Percentiles rank a stretch among this genome's conserved stretches.
These are phyloP conservation scores for Mormyrops attenuatus DNA, from an alignment of 2,797 vertebrate genomes.

Conservation along the genomic window DNA sequence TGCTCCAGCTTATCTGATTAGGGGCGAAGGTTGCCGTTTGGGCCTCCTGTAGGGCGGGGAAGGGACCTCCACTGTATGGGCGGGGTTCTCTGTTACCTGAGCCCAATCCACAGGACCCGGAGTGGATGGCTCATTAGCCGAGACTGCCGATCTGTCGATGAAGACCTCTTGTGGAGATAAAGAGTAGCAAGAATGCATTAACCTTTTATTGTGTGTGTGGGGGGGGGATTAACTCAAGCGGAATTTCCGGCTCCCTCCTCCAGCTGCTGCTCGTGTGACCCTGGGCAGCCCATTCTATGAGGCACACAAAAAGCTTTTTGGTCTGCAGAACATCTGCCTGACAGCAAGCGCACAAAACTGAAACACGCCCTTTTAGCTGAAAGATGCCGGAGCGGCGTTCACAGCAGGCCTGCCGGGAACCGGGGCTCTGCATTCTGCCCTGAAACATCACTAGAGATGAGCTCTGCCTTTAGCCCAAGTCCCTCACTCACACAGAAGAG, in stretches of 20 bases:
- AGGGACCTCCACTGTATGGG: background rate
- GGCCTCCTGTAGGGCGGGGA: background rate
- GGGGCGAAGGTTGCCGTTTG: background rate
- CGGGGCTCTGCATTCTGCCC: background rate
- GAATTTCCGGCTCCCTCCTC: background rate
- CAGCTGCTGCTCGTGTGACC: background rate
- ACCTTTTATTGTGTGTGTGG: constrained; percentile 19
- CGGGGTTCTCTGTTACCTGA: background rate
- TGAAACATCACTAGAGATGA: background rate
- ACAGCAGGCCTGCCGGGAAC: background rate
- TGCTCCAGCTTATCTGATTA: background rate
- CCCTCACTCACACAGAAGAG: background rate
- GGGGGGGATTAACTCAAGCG: constrained; percentile 1
- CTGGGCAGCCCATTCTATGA: background rate
- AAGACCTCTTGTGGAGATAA: constrained; percentile 23
- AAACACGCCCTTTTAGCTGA: background rate
- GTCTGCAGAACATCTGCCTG: background rate
- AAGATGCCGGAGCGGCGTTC: background rate
- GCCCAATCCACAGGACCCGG: background rate
- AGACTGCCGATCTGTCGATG: background rate
- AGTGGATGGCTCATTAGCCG: constrained; percentile 13
- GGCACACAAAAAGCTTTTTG: background rate
- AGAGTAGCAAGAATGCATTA: constrained; percentile 29
- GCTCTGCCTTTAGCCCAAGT: background rate
- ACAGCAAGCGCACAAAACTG: background rate